A percentile compares a stretch with the other conserved stretches of the same genome.
phyloP scores from a whole-genome alignment of 2,797 vertebrate species.

The Pampus argenteus region DNA sequence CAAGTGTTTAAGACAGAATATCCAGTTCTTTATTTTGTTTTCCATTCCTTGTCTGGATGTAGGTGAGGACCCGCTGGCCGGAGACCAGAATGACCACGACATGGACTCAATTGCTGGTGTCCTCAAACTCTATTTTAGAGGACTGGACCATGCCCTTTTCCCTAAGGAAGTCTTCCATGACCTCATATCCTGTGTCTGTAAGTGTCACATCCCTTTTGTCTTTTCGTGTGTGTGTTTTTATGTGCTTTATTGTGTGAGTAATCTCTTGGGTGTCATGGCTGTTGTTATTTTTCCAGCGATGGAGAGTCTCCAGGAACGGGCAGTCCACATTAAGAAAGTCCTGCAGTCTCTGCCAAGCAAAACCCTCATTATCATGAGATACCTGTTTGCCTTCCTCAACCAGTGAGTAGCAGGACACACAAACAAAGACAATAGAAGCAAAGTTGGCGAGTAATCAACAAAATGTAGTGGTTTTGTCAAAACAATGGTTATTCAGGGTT shows the following conservation, averaged over 20 bases:
- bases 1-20: not conserved
- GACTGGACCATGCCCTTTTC: slow-evolving; percentile 94
- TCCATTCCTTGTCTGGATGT: slow-evolving; percentile 1
- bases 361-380: slow-evolving; percentile 97
- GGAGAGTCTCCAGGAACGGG: slow-evolving; percentile 95
- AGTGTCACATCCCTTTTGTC: slow-evolving; percentile 75
- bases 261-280: slow-evolving; percentile 22
- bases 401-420: slow-evolving; percentile 89
- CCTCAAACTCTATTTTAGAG: slow-evolving; percentile 97
- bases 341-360: slow-evolving; percentile 90
- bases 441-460: not conserved
- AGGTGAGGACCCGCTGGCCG: slow-evolving; percentile 97
- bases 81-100: slow-evolving; percentile 98
- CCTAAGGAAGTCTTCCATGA: slow-evolving; percentile 99
- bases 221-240: slow-evolving; percentile 1
- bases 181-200: slow-evolving; percentile 96
- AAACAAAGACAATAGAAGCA: not conserved
- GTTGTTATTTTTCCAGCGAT: slow-evolving; percentile 86
- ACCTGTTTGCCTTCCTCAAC: slow-evolving; percentile 97
- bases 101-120: slow-evolving; percentile 99
- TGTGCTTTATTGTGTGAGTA: slow-evolving; percentile 38
- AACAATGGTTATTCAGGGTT: not conserved
- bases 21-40: not conserved
- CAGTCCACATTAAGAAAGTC: slow-evolving; percentile 92
- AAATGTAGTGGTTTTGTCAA: not conserved